Base-by-base conservation (phyloP, 2,888 invertebrate genomes). In the Trileptium ribeirensis region DNA sequence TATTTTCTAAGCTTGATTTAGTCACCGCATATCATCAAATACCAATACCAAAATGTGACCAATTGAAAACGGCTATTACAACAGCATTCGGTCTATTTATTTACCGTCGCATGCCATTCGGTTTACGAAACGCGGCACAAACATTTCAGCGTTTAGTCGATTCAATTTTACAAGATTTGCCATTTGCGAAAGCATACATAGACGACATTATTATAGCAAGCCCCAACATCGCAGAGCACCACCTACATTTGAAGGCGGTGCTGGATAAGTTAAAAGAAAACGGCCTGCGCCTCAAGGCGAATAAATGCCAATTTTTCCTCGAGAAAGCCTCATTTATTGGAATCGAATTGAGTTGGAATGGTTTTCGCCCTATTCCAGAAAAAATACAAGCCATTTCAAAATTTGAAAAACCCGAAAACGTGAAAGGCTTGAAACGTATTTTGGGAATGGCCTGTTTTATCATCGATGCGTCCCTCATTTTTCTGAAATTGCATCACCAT, bases 31-130 rank as follows among this genome's bases (percentile, higher is more conserved):
- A n/a, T n/a, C n/a, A n/a, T 78, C n/a, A n/a, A n/a, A n/a, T n/a
- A n/a, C n/a, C n/a, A n/a, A n/a, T n/a, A n/a, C n/a, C n/a, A n/a
- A n/a, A n/a, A n/a, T n/a, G n/a, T n/a, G n/a, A n/a, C n/a, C n/a
- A n/a, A n/a, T n/a, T n/a, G n/a, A n/a, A n/a, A n/a, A n/a, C n/a
- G n/a, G n/a, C n/a, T n/a, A n/a, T n/a, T n/a, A n/a, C n/a, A n/a
- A n/a, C n/a, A n/a, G n/a, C 81, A 31, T 24, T 29, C 24, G 82
- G 85, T 0, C 81, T 82, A 37, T 85, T 79, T 34, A 78, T 83
- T 33, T 84, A 81, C 78, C 82, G 81, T 15, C 40, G 82, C n/a
- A 81, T 85, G 80, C 80, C 82, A 0, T 85, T 83, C 77, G 83
- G 84, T 8, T 67, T 85, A 0, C 81, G 82, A 1, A 83, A 82